Conservation (phyloP, 1,140 invertebrate genomes). For the Penaeus chinensis region DNA sequence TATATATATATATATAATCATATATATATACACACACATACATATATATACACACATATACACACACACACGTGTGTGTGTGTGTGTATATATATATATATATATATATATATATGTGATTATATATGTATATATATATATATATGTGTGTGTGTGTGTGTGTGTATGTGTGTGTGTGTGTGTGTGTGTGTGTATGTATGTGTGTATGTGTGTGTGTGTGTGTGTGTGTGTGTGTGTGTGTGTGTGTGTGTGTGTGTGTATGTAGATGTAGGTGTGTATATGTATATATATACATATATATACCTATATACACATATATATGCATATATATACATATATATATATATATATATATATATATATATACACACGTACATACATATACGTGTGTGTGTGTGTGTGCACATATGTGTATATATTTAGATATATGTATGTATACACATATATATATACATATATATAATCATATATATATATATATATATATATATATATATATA, state of each 20-base stretch:
- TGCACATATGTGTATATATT: neutral
- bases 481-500: constrained; percentile 20
- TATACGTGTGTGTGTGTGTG: constrained; percentile 1
- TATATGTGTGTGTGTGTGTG: neutral
- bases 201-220: neutral
- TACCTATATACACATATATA: neutral
- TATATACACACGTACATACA: neutral
- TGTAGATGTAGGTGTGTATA: neutral
- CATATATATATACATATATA: constrained; percentile 2
- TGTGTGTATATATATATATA: too few species aligned
- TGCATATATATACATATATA: constrained; percentile 16
- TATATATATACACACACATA: too few species aligned
- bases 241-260: neutral
- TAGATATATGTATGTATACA: neutral
- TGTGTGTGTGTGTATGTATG: neutral
- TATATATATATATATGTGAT: neutral
- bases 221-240: neutral
- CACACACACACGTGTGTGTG: too few species aligned
- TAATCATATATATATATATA: constrained; percentile 3
- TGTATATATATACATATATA: neutral
- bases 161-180: too few species aligned
- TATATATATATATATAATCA: too few species aligned
- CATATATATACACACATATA: too few species aligned
- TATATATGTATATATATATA: constrained; percentile 19
- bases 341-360: neutral